These are phyloP conservation scores for Hydropsyche betteni DNA, from an alignment of 2,888 invertebrate species.

Conservation along the genomic window DNA sequence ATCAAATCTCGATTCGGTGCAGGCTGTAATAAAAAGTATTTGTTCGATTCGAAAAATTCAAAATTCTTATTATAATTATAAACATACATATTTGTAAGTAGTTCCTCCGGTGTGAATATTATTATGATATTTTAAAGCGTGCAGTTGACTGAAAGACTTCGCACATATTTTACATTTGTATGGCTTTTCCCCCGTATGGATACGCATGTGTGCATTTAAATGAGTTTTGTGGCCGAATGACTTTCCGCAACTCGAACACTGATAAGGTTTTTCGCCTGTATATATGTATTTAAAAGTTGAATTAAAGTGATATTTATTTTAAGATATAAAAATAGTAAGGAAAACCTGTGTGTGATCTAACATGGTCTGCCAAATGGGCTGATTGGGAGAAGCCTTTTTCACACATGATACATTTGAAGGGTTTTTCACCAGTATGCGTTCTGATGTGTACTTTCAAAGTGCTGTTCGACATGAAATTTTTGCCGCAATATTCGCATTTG, in stretches of 20 bases:
- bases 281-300: conserved; percentile 5
- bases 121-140: conserved; percentile 42
- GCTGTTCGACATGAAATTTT: conserved; percentile 44
- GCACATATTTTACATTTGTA: conserved; percentile 40
- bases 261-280: conserved; percentile 49
- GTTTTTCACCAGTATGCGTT: conserved; percentile 47
- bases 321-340: background rate
- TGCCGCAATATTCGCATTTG: conserved; percentile 45
- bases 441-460: conserved; percentile 46
- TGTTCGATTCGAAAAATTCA: background rate
- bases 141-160: conserved; percentile 42
- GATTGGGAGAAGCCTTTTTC: conserved; percentile 45
- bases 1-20: background rate
- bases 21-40: conserved; percentile 19
- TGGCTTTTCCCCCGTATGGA: conserved; percentile 42
- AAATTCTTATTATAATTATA: background rate
- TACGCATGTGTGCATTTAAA: conserved; percentile 45
- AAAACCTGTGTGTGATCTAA: conserved; percentile 48
- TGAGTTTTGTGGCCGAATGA: conserved; percentile 47
- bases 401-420: conserved; percentile 45
- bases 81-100: conserved; percentile 42
- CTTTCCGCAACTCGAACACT: conserved; percentile 48
- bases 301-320: background rate
- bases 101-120: conserved; percentile 38
- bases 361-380: conserved; percentile 47